phyloP scores from a whole-genome alignment of 1,140 invertebrate genomes.

The Orchesella cincta region DNA sequence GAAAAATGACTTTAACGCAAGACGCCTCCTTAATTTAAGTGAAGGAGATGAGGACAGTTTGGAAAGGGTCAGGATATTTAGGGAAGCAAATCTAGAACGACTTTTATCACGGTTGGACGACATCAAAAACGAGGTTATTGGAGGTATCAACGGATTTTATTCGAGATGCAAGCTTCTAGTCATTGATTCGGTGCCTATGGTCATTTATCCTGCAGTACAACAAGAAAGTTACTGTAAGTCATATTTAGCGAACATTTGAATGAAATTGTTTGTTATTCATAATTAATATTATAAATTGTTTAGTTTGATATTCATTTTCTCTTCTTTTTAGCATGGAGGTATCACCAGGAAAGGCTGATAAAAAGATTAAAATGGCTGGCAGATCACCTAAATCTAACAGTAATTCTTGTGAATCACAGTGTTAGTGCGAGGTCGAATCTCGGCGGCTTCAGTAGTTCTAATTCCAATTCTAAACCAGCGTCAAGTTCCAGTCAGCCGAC shows the following conservation, averaged over 20 bases:
- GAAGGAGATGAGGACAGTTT: background rate
- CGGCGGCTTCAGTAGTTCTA: background rate
- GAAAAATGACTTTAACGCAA: slow-evolving; percentile 17
- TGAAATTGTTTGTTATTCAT: background rate
- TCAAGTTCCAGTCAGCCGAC: background rate
- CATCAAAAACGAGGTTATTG: background rate
- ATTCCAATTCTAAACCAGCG: background rate
- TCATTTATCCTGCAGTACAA: slow-evolving; percentile 5
- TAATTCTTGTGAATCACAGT: background rate
- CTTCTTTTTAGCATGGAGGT: background rate
- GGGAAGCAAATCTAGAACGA: background rate
- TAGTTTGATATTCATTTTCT: background rate
- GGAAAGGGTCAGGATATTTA: background rate
- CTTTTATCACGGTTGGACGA: background rate
- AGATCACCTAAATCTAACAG: background rate
- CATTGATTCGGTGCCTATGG: slow-evolving; percentile 17
- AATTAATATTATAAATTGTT: background rate
- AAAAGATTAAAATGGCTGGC: background rate
- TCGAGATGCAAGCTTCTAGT: background rate
- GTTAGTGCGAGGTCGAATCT: background rate
- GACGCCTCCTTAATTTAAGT: background rate
- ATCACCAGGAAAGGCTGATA: background rate
- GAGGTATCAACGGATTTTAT: slow-evolving; percentile 10
- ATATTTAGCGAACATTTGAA: background rate
- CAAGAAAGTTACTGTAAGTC: background rate